Conservation (phyloP, 1,140 invertebrate species). For the Drosophila ironensis region DNA sequence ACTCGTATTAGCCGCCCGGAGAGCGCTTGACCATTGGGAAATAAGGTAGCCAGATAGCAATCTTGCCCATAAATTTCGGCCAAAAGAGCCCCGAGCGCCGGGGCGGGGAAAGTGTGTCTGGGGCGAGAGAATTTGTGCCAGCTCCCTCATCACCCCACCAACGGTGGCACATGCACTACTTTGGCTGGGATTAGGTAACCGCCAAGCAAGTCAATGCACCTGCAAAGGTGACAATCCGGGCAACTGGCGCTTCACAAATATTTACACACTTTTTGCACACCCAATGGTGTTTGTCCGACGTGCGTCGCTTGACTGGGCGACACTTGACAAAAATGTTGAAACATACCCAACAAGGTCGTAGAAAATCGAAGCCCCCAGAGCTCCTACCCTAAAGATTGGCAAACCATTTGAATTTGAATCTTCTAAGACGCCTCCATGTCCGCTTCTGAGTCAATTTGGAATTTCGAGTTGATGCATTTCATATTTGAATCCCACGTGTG, state of each 20-base stretch:
- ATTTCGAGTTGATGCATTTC: neutral
- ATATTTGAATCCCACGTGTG: neutral
- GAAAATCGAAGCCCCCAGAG: no score
- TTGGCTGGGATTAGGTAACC: no score
- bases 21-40: slow-evolving; percentile 4
- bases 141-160: no score
- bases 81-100: neutral
- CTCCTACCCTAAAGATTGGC: no score
- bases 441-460: no score
- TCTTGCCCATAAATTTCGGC: slow-evolving; percentile 1
- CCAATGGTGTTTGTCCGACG: neutral
- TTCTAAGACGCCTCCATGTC: no score
- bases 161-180: no score
- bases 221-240: slow-evolving; percentile 32
- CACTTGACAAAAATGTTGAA: no score
- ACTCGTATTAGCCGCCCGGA: slow-evolving; percentile 1
- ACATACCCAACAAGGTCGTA: no score
- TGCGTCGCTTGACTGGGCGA: no score
- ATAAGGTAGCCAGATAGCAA: slow-evolving; percentile 6
- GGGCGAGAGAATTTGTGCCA: neutral
- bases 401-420: no score
- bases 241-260: slow-evolving; percentile 32
- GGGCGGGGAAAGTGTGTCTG: neutral
- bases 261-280: slow-evolving; percentile 17
- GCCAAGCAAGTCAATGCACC: neutral